A percentile compares a stretch with the other conserved stretches of the same genome.
Evolutionary conservation across 2,888 invertebrate genomes (phyloP).

Genomic region (Andricus quercusramuli): DNA sequence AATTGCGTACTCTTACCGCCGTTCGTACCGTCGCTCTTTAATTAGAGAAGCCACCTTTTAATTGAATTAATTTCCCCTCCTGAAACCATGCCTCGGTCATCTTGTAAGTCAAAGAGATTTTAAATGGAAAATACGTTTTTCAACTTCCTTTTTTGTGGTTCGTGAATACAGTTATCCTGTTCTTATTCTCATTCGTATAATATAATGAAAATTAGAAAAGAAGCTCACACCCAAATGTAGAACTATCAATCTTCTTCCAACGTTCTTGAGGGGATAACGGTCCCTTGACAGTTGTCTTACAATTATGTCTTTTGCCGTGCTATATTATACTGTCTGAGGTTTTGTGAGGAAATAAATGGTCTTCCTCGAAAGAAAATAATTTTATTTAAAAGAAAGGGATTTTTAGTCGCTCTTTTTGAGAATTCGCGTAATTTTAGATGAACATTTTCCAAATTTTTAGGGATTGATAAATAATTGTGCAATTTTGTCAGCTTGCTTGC

Average conservation of each 20-base stretch:
- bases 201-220: not conserved
- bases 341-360: not conserved
- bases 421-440: not conserved
- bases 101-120: not conserved
- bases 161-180: conserved; percentile 11
- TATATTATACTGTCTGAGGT: not conserved
- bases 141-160: not conserved
- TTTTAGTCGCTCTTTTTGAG: not conserved
- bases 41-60: not conserved
- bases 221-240: not conserved
- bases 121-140: not conserved
- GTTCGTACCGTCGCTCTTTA: not conserved
- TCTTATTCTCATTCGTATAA: not conserved
- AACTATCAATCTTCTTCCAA: conserved; percentile 12
- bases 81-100: not conserved
- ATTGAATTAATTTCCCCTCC: conserved; percentile 19
- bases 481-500: too few species aligned
- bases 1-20: not conserved
- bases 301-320: not conserved
- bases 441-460: not conserved
- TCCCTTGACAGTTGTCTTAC: not conserved
- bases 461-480: too few species aligned
- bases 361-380: not conserved
- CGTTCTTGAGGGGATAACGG: not conserved
- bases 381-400: not conserved